A percentile compares a stretch with the other conserved stretches of the same genome.
Evolutionary conservation across 2,888 invertebrate genomes (phyloP).

Genomic region (Standfussiana lucernea): DNA sequence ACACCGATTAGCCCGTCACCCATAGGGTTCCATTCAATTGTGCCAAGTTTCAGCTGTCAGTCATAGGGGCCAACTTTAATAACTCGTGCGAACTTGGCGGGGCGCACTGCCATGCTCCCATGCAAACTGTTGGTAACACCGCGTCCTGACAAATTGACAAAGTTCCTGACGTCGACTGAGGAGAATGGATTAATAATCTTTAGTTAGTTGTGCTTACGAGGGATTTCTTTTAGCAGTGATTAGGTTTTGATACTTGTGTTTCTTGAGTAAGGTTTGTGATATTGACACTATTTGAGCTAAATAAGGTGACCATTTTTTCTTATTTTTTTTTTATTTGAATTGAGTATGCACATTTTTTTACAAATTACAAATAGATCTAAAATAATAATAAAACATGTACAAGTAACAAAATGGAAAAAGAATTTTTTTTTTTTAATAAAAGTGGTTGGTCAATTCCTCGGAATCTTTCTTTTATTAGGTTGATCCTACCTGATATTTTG

Average conservation of each 20-base stretch:
- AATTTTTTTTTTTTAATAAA: too few relatives aligned
- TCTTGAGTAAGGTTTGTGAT: neutral
- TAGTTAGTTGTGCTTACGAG: conserved; percentile 11
- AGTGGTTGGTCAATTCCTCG: neutral
- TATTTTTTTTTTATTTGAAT: too few relatives aligned
- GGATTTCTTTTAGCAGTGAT: conserved; percentile 16
- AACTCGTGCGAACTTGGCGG: conserved; percentile 48
- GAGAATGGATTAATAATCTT: conserved; percentile 58
- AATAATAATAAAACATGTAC: too few relatives aligned
- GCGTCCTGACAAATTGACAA: conserved; percentile 62
- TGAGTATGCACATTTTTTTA: too few relatives aligned
- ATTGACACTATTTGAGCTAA: neutral
- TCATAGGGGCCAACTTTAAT: conserved; percentile 51
- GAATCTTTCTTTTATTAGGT: neutral
- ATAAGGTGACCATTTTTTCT: neutral
- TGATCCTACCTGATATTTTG: neutral
- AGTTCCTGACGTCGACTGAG: conserved; percentile 46
- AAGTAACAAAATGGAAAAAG: too few relatives aligned
- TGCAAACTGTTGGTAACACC: conserved; percentile 41
- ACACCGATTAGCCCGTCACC: conserved; percentile 30
- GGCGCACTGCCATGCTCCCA: conserved; percentile 31
- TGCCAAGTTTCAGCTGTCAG: conserved; percentile 65
- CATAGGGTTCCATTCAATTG: conserved; percentile 56
- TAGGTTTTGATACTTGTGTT: neutral
- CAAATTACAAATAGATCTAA: too few relatives aligned